Evolutionary conservation across 2,888 invertebrate genomes (phyloP).

Genomic region (Strigamia crassipes): DNA sequence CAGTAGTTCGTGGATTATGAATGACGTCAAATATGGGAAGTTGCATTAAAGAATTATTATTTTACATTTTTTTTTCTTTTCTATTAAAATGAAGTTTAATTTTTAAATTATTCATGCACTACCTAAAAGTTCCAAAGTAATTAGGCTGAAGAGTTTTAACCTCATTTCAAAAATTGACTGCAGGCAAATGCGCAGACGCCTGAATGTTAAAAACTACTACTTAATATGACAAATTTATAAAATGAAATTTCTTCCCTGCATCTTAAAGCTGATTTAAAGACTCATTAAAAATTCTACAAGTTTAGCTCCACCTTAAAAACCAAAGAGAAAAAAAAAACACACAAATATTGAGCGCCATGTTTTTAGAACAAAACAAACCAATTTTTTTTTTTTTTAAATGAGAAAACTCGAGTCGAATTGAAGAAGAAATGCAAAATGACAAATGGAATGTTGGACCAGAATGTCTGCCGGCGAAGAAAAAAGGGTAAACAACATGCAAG

Average conservation of each 20-base stretch:
- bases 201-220: background rate
- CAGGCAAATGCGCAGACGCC: background rate
- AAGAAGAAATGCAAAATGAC: background rate
- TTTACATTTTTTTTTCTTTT: background rate
- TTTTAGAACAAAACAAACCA: too few relatives aligned
- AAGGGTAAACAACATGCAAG: slow-evolving; percentile 24
- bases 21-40: too few relatives aligned
- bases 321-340: too few relatives aligned
- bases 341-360: too few relatives aligned
- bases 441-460: background rate
- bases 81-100: background rate
- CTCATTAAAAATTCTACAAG: too few relatives aligned
- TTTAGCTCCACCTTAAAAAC: too few relatives aligned
- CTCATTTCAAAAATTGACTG: background rate
- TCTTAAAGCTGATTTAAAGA: background rate
- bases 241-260: background rate
- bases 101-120: background rate
- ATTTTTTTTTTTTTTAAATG: too few relatives aligned
- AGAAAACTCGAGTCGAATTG: too few relatives aligned
- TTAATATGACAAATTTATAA: background rate
- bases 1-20: too few relatives aligned
- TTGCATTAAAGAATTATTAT: background rate
- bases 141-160: slow-evolving; percentile 10
- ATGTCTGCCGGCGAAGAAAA: background rate
- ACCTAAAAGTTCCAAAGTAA: background rate